These are phyloP conservation scores for Lineus longissimus DNA, from an alignment of 1,140 invertebrate species.

Conservation along the genomic window DNA sequence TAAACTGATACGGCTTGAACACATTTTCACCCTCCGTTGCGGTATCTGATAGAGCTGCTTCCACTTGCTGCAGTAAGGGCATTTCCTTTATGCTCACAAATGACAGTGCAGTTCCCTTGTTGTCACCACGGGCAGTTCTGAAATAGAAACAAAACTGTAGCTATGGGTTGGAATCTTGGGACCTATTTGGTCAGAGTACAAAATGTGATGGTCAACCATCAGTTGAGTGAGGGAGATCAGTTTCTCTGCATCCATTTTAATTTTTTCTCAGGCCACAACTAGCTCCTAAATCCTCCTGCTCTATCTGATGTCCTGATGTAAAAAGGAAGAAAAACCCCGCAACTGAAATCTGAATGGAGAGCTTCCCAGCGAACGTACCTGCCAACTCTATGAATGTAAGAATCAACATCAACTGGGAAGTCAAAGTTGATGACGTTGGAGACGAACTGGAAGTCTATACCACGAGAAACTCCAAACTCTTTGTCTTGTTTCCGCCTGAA, in stretches of 20 bases:
- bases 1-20: conserved; percentile 85
- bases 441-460: conserved; percentile 97
- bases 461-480: conserved; percentile 90
- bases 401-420: conserved; percentile 80
- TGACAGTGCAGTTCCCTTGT: conserved; percentile 88
- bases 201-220: no score
- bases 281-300: no score
- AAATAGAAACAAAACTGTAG: conserved; percentile 6
- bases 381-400: conserved; percentile 92
- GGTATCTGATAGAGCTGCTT: conserved; percentile 61
- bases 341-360: no score
- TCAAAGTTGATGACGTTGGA: conserved; percentile 98
- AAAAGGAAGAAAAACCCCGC: no score
- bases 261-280: no score
- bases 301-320: no score
- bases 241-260: no score
- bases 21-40: conserved; percentile 31
- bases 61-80: conserved; percentile 70
- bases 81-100: conserved; percentile 84
- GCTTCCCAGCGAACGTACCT: no score
- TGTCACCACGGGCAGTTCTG: conserved; percentile 85
- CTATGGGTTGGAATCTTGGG: no score
- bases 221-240: no score
- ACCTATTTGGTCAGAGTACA: no score
- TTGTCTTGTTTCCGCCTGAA: conserved; percentile 65